Base-by-base conservation (phyloP, 2,888 invertebrate species). In the Drosophila mercatorum region DNA sequence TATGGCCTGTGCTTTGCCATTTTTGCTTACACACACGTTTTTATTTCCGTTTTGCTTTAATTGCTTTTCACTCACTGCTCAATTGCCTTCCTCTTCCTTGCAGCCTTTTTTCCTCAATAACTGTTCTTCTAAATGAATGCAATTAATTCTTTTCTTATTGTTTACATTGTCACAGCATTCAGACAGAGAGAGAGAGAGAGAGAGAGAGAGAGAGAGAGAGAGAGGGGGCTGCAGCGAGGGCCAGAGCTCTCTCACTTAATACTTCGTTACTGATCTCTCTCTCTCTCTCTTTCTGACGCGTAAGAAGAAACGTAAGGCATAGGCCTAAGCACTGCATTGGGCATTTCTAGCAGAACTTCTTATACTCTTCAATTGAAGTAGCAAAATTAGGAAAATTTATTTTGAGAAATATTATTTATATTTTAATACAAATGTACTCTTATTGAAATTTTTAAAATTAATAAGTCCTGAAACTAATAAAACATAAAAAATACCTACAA, bases 21-120 rank as follows among this genome's bases (percentile, higher is more conserved):
- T 77, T 64, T 66, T 56, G 66, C 17, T 56, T 60, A 31, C 28
- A 57, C 28, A 57, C 43, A 49, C 67, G 44, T 47, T 67, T 68
- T 65, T 63, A 66, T 75, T 75, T 70, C 70, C 75, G 75, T 71
- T 75, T 68, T 67, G 44, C 56, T 38, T 63, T 74, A 67, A 74
- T 74, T 70, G 60, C 57, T 59, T 52, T 62, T 60, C 62, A 52
- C 36, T 47, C 49, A 41, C 47, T 70, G 46, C 56, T 60, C 51
- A 38, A 17, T 62, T 59, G 17, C 22, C 46, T 47, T 49, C 38
- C 31, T 44, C 58, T 69, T 74, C 58, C 74, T 75, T 68, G 47
- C 66, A 52, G 70, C 49, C 6, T 44, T 34, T 34, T 41, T 46
- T 38, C 8, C 52, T 51, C 51, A 51, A 55, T 44, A 46, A 65